These are phyloP conservation scores for Zaprionus tsacasi DNA, from an alignment of 1,140 invertebrate genomes.

Conservation along the genomic window DNA sequence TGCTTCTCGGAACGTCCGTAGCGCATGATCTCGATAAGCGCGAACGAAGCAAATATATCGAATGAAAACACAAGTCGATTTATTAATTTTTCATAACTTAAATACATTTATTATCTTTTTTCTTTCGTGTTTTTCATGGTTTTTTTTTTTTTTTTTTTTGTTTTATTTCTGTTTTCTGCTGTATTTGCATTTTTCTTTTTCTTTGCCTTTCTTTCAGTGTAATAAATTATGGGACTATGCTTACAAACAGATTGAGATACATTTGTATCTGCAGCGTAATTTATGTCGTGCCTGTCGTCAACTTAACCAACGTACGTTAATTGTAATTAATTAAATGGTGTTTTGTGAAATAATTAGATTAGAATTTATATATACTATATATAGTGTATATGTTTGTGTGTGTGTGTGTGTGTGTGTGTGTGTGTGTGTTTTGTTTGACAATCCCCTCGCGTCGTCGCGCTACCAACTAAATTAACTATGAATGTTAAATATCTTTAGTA, in stretches of 20 bases:
- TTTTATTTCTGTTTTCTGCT: constrained; percentile 35
- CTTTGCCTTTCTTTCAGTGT: constrained; percentile 50
- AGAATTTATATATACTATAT: constrained; percentile 30
- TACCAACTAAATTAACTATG: constrained; percentile 78
- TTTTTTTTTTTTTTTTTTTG: constrained; percentile 49
- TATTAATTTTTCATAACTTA: constrained; percentile 83
- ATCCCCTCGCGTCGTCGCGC: constrained; percentile 41
- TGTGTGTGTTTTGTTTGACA: constrained; percentile 38
- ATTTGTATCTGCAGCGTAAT: constrained; percentile 58
- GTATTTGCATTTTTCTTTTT: constrained; percentile 35
- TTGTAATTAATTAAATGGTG: constrained; percentile 40
- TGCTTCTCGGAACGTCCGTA: constrained; percentile 51
- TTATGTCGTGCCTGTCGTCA: constrained; percentile 44
- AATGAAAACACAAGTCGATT: constrained; percentile 58
- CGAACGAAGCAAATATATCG: not conserved
- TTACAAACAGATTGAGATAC: constrained; percentile 71
- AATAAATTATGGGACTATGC: constrained; percentile 81
- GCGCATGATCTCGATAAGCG: constrained; percentile 52
- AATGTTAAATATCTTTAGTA: constrained; percentile 64
- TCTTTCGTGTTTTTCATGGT: constrained; percentile 53
- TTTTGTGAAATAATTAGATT: constrained; percentile 42
- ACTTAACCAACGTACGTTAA: constrained; percentile 40
- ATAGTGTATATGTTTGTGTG: constrained; percentile 1
- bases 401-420: constrained; percentile 12
- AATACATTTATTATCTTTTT: constrained; percentile 70